Evolutionary conservation across 2,888 invertebrate genomes (phyloP).

Genomic region (Aleiodes alternator): DNA sequence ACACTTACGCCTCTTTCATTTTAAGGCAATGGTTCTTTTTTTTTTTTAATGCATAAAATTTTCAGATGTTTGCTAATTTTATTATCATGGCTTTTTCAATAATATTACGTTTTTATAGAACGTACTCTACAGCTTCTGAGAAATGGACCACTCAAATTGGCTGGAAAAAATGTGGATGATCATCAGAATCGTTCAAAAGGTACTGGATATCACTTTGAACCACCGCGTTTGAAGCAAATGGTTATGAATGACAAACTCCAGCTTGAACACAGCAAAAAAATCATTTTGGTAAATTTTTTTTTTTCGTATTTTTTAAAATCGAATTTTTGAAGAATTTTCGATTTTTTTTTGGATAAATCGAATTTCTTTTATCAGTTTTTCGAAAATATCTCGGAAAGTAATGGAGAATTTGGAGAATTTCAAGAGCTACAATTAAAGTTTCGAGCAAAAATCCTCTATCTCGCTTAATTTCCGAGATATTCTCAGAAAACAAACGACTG

Average conservation of each 20-base stretch:
- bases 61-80: too few species aligned
- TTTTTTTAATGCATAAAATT: too few species aligned
- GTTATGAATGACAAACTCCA: constrained; percentile 61
- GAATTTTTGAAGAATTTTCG: too few species aligned
- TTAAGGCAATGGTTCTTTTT: too few species aligned
- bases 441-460: too few species aligned
- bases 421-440: too few species aligned
- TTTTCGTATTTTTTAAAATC: too few species aligned
- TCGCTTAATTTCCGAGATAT: too few species aligned
- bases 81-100: not conserved
- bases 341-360: too few species aligned
- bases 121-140: constrained; percentile 63
- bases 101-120: constrained; percentile 53
- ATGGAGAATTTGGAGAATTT: too few species aligned
- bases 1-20: too few species aligned
- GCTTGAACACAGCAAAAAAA: constrained; percentile 56
- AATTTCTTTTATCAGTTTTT: not conserved
- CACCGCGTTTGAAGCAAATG: constrained; percentile 62
- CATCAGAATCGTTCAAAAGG: constrained; percentile 19
- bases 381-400: not conserved
- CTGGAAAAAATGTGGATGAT: constrained; percentile 10
- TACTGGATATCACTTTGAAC: constrained; percentile 41
- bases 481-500: too few species aligned
- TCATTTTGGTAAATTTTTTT: constrained; percentile 55
- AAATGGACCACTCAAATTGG: constrained; percentile 54